Base-by-base conservation (phyloP, 2,113 vertebrate genomes). In the Geococcyx californianus region DNA sequence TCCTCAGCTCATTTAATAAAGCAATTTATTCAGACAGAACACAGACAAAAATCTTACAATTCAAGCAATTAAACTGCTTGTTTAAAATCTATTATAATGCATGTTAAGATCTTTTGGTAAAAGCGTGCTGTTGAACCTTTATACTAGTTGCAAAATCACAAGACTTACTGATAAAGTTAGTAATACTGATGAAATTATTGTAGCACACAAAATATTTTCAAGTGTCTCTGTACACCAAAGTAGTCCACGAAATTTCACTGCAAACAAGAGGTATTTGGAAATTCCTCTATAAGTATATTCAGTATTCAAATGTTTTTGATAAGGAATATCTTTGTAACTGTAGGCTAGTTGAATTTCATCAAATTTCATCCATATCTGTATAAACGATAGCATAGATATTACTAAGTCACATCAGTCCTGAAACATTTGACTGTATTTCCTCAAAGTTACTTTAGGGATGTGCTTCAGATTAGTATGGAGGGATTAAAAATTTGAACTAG, bases 21-120 rank as follows among this genome's bases (percentile, higher is more conserved):
- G 33, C 63, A 75, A 85, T 91, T 72, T 91, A 70, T 79, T 90
- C 47, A 75, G 42, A 87, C 69, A 66, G 92, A 92, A 85, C 60
- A 88, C 11, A 80, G 63, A 69, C 67, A 89, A 55, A 87, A 89
- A 62, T 38, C 51, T 95, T 82, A 56, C 13, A 18, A 56, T 70
- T 60, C 36, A 92, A 87, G 58, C 56, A 85, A 87, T 86, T 95
- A 78, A 93, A 84, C 24, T 34, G 49, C 40, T 91, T 83, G 85
- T 38, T 96, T 93, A 84, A 64, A 84, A 90, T 28, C 3, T 2
- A 34, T 89, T 94, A 54, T 18, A 87, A 86, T 9, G 67, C 36
- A 40, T 56, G 75, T 94, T 96, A 97, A 47, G 34, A 66, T 55
- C 29, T 92, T 75, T 45, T 10, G 6, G 85, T 96, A 96, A 95